These are phyloP conservation scores for Chaetodon trifascialis DNA, from an alignment of 2,113 vertebrate genomes.

Conservation along the genomic window DNA sequence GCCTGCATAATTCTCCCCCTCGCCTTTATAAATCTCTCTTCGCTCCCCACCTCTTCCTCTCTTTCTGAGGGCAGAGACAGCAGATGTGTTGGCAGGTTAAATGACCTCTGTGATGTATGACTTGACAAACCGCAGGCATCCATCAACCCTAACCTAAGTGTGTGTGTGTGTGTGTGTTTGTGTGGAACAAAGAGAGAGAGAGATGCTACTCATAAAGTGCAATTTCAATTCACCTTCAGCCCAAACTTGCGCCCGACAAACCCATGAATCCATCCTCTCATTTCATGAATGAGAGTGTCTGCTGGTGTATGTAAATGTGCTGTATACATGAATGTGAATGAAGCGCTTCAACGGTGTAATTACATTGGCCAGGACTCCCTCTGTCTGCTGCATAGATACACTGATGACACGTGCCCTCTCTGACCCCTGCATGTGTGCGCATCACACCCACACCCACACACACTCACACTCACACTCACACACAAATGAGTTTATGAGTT, in stretches of 20 bases:
- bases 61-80: conserved; percentile 66
- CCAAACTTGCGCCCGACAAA: conserved; percentile 35
- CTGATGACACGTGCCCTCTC: conserved; percentile 62
- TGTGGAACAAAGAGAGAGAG: conserved; percentile 36
- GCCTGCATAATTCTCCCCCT: conserved; percentile 65
- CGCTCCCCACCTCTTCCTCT: conserved; percentile 72
- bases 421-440: conserved; percentile 44
- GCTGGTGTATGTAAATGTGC: conserved; percentile 54
- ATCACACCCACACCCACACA: neutral
- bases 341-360: conserved; percentile 54
- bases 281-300: conserved; percentile 65
- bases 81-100: conserved; percentile 79
- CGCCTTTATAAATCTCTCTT: conserved; percentile 74
- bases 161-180: conserved; percentile 37
- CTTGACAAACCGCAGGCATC: conserved; percentile 70
- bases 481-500: neutral
- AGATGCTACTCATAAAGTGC: conserved; percentile 52
- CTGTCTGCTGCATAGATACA: conserved; percentile 25
- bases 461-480: too few species aligned
- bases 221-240: conserved; percentile 63
- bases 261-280: conserved; percentile 41
- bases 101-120: conserved; percentile 78
- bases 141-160: conserved; percentile 61
- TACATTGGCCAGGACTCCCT: conserved; percentile 57
- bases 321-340: conserved; percentile 74